Evolutionary conservation across 64 coral and sea anemone genomes (phyloP).

Genomic region (Dendrophyllia cribrosa): DNA sequence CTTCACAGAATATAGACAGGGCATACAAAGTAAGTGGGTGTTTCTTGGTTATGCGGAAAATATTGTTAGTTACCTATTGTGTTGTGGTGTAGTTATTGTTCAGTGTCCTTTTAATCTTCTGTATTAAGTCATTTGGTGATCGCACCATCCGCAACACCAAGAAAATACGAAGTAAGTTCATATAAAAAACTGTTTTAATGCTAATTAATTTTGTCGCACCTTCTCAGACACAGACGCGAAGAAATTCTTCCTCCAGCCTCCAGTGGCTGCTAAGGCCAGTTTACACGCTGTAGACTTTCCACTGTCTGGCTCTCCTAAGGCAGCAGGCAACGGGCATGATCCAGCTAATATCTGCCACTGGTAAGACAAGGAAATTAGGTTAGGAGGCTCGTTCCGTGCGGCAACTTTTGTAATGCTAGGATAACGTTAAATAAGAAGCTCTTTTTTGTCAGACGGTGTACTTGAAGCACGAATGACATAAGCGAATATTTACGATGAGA

Average conservation of each 20-base stretch:
- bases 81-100: too few species aligned
- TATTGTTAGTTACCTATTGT: background rate
- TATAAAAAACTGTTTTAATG: background rate
- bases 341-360: conserved; percentile 39
- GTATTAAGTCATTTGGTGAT: background rate
- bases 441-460: background rate
- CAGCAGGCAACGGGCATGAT: conserved; percentile 32
- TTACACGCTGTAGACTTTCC: conserved; percentile 10
- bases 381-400: background rate
- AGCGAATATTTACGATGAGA: background rate
- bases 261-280: conserved; percentile 10
- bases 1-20: conserved; percentile 18
- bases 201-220: background rate
- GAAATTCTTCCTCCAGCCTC: conserved; percentile 27
- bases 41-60: background rate
- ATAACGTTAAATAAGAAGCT: background rate
- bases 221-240: conserved; percentile 23
- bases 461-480: background rate
- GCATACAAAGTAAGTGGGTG: background rate
- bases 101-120: too few species aligned
- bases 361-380: conserved; percentile 9
- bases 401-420: background rate
- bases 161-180: background rate
- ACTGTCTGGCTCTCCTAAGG: conserved; percentile 41
- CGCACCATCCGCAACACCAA: background rate